These are phyloP conservation scores for Apostichopus leukothele DNA, from an alignment of 53 echinoderm and acorn worm species.

Conservation along the genomic window DNA sequence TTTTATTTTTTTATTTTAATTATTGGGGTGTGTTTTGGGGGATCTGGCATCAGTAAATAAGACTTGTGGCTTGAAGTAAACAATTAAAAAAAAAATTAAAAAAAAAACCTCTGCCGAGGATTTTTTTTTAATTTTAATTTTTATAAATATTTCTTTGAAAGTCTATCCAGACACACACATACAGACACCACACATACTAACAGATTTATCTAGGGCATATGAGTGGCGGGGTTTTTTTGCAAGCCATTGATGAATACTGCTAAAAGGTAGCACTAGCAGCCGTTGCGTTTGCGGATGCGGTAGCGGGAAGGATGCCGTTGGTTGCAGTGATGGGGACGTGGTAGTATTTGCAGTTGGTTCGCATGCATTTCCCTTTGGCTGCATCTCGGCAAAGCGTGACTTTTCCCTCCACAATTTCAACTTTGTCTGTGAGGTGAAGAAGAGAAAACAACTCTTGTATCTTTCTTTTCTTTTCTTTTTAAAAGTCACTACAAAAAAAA, in stretches of 20 bases:
- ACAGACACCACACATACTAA: constrained; percentile 2
- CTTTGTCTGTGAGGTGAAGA: constrained; percentile 82
- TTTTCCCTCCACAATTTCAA: constrained; percentile 99
- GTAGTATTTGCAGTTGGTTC: constrained; percentile 99
- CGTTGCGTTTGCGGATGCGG: constrained; percentile 46
- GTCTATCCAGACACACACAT: constrained; percentile 21
- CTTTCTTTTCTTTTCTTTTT: neutral
- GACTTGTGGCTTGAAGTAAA: neutral
- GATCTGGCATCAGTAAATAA: neutral
- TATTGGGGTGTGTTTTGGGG: too few species aligned
- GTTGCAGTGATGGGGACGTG: constrained; percentile 73
- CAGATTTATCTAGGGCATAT: constrained; percentile 42
- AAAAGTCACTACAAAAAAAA: constrained; percentile 5
- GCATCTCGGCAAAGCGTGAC: constrained; percentile 99
- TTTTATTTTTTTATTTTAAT: too few species aligned
- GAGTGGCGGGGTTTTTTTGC: constrained; percentile 45
- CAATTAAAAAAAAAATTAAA: neutral
- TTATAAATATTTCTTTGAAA: neutral
- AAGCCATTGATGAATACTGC: constrained; percentile 50
- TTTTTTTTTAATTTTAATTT: neutral
- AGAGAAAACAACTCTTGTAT: constrained; percentile 49
- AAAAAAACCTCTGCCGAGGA: neutral
- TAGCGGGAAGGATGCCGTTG: constrained; percentile 49
- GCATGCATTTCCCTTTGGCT: constrained; percentile 99
- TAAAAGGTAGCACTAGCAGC: constrained; percentile 45